Evolutionary conservation across 2,113 vertebrate genomes (phyloP), one percentile per base, ranked within the genome.

Genomic region (Setophaga petechia): DNA sequence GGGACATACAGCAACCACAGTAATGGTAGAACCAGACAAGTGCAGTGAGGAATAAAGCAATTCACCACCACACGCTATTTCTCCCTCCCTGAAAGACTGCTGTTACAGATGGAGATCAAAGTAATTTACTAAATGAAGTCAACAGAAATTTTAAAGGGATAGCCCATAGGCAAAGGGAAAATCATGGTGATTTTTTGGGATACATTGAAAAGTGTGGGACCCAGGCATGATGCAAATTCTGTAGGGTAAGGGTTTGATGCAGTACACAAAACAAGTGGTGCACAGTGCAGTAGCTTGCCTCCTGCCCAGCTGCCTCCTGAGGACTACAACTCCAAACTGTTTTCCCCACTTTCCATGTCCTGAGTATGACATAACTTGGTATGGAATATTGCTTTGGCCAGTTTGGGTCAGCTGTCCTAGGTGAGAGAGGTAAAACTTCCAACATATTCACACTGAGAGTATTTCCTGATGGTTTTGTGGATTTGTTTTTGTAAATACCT

Each of bases 161-260:
- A 19, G 5, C 5, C 19, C 15, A 25, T 12, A n/a, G 5, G 15
- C 8, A n/a, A 46, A 46, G 28, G 10, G n/a, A 27, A 67, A 23
- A 52, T 27, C 0, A 0, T 41, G 25, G 12, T 59, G 14, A 47
- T 35, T 41, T 75, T 39, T 61, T 1, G 2, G 12, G 10, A 35
- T 47, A 16, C 31, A 27, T 27, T 35, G 18, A 35, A 35, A 61
- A 74, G 4, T 54, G 21, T 28, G 28, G 15, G 33, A 44, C 4
- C 4, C 15, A 58, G 18, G 15, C 15, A 47, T 20, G 6, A 59
- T 23, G 16, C 13, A 25, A 59, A 66, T 27, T 18, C 8, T 61
- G 12, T 7, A 80, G 18, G 33, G 21, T 41, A 61, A 47, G 7
- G 2, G 5, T 16, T 61, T 28, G 11, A 54, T 30, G 21, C 4